These are phyloP conservation scores for Pristionchus exspectatus DNA, from an alignment of 2,888 invertebrate genomes.

Conservation along the genomic window DNA sequence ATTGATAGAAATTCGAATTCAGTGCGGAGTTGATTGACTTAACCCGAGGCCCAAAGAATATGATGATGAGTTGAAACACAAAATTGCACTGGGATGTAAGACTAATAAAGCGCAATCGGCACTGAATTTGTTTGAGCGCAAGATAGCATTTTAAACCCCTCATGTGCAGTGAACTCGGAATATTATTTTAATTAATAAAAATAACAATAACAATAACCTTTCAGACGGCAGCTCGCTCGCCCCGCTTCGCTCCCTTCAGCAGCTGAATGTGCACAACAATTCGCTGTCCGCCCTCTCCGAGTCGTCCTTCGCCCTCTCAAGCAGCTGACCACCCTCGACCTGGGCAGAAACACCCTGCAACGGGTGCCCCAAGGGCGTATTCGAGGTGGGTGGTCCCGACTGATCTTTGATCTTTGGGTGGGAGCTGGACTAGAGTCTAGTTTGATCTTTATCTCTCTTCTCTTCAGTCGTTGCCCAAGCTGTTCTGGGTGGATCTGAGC, in stretches of 20 bases:
- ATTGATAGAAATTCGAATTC: background rate
- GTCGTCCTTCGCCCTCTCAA: constrained; percentile 66
- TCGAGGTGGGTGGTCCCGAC: constrained; percentile 55
- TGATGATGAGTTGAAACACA: too few relatives aligned
- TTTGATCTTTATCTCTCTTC: background rate
- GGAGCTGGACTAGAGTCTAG: background rate
- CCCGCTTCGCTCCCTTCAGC: constrained; percentile 85
- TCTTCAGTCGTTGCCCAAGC: constrained; percentile 57
- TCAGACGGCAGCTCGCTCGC: constrained; percentile 74
- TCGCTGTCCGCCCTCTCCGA: constrained; percentile 61
- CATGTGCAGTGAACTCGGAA: too few relatives aligned
- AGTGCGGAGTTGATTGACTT: constrained; percentile 59
- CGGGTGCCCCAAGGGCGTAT: constrained; percentile 84
- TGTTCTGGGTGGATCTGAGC: constrained; percentile 77
- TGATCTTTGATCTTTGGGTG: background rate
- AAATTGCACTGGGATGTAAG: too few relatives aligned
- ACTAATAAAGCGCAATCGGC: too few relatives aligned
- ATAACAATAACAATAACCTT: constrained; percentile 5
- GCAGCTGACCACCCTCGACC: constrained; percentile 71
- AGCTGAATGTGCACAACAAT: constrained; percentile 72
- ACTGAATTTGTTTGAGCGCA: background rate
- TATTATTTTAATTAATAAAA: background rate
- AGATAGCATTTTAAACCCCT: constrained; percentile 46
- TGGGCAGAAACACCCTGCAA: constrained; percentile 86
- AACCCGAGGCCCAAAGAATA: too few relatives aligned